These are phyloP conservation scores for Pantelozetes paolii DNA, from an alignment of 2,888 invertebrate genomes.

Conservation along the genomic window DNA sequence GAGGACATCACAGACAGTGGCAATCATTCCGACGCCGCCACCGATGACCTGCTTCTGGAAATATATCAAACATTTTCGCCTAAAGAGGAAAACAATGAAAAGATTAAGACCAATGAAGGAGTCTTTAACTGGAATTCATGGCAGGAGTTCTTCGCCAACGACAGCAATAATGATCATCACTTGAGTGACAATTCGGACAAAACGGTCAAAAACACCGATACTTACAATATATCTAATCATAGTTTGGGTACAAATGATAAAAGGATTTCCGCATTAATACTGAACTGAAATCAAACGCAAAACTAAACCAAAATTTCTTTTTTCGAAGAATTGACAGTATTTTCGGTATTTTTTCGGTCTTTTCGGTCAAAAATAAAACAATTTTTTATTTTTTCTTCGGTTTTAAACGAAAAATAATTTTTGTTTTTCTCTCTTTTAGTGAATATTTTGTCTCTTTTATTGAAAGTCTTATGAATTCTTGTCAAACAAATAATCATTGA, in stretches of 20 bases:
- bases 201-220: conserved; percentile 22
- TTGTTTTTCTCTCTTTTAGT: neutral
- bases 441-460: neutral
- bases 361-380: no score
- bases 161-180: conserved; percentile 32
- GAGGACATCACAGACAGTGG: conserved; percentile 33
- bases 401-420: neutral
- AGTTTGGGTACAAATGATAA: conserved; percentile 36
- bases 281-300: neutral
- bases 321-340: conserved; percentile 8
- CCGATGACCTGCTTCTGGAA: conserved; percentile 27
- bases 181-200: neutral
- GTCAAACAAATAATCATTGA: neutral
- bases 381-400: neutral
- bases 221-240: conserved; percentile 35
- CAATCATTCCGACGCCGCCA: conserved; percentile 31
- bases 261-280: conserved; percentile 15
- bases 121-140: conserved; percentile 21
- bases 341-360: neutral
- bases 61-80: conserved; percentile 15
- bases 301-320: neutral
- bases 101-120: neutral
- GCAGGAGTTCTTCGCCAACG: conserved; percentile 35
- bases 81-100: neutral
- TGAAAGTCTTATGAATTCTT: neutral